Evolutionary conservation across 2,797 vertebrate genomes (phyloP), one percentile per base, ranked within the genome.

Genomic region (Avahi laniger): DNA sequence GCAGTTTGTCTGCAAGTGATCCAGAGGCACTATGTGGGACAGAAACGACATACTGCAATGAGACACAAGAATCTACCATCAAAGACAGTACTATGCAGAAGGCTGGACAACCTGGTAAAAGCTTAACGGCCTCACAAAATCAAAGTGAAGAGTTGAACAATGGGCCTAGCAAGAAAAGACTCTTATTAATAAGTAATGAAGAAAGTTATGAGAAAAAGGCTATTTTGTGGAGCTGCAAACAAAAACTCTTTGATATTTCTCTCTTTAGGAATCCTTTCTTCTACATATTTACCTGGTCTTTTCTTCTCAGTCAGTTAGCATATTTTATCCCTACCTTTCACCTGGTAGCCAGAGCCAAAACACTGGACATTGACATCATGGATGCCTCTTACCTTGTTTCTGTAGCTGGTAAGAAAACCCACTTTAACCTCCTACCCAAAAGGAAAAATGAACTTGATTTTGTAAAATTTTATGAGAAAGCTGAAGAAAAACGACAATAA

Each of bases 271-370:
- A 99, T 94, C 99, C 99, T 1, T 97, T 99, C 97, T 99, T 99
- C 97, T 99, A 98, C 96, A 99, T 99, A 96, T 99, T 99, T 98
- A 99, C 99, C 0, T 99, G 99, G 99, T 99, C 99, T 9, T 97
- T 99, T 96, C 97, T 99, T 80, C 99, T 99, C 98, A 99, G 99
- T 97, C 99, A 99, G 97, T 69, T 99, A 97, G 99, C 99, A 46
- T 99, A 99, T 97, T 99, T 99, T 63, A 99, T 99, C 97, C 99
- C 99, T 15, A 99, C 98, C 95, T 99, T 99, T 98, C 99, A 99
- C 98, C 98, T 99, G 92, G 99, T 99, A 67, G 99, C 99, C 0
- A 98, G 99, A 52, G 99, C 99, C 97, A 98, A 98, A 98, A 99
- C 98, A 2, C 97, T 99, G 97, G 99, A 99, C 38, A 99, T 99